Evolutionary conservation across 2,888 invertebrate genomes (phyloP).

Genomic region (Diarsia rubi): DNA sequence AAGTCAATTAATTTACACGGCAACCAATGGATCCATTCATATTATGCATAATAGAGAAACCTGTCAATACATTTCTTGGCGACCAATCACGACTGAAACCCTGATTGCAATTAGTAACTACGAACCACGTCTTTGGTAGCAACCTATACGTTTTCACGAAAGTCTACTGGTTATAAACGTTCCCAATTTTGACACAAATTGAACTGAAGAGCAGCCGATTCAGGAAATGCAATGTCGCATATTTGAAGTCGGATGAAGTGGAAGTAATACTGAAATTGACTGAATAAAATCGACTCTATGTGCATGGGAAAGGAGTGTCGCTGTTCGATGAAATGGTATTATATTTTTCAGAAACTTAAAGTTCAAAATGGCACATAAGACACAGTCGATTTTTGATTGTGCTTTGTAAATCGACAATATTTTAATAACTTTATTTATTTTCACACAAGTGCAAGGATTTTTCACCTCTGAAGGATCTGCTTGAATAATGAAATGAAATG

Average conservation of each 20-base stretch:
- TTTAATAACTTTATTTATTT: background rate
- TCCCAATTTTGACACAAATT: slow-evolving; percentile 26
- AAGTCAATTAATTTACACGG: slow-evolving; percentile 1
- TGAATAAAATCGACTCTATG: slow-evolving; percentile 17
- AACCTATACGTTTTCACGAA: background rate
- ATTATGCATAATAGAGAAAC: slow-evolving; percentile 15
- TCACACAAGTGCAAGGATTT: too few species aligned
- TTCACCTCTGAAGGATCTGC: background rate
- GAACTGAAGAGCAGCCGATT: slow-evolving; percentile 16
- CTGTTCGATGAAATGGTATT: background rate
- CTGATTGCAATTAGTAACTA: slow-evolving; percentile 28
- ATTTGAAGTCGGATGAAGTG: slow-evolving; percentile 15
- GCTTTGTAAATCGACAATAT: background rate
- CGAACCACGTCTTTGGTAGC: slow-evolving; percentile 12
- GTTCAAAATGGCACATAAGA: background rate
- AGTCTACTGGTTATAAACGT: background rate
- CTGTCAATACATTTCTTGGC: slow-evolving; percentile 17
- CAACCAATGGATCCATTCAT: slow-evolving; percentile 29
- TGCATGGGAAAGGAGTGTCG: background rate
- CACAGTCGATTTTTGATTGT: background rate
- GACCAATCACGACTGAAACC: slow-evolving; percentile 23
- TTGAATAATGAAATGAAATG: background rate
- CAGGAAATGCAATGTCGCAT: slow-evolving; percentile 33
- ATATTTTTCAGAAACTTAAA: background rate
- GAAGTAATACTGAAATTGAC: slow-evolving; percentile 20